Percentiles rank a stretch among this genome's conserved stretches.
Evolutionary conservation across 1,140 invertebrate genomes (phyloP).

Genomic region (Ephestia elutella): DNA sequence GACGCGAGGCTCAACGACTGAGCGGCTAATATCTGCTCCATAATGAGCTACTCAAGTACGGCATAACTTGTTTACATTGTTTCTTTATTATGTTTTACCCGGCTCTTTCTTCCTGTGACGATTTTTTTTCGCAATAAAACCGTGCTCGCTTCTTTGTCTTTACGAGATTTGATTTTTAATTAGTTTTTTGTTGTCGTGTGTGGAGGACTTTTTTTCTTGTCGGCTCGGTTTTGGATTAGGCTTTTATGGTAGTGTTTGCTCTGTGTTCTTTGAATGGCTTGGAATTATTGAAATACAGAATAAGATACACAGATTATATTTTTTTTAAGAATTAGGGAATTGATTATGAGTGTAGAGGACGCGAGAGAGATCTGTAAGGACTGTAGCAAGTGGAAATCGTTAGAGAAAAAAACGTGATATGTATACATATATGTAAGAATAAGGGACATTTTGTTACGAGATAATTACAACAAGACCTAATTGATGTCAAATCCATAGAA

Average conservation of each 20-base stretch:
- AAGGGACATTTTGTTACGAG: too few relatives aligned
- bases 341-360: too few relatives aligned
- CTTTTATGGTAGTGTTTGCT: not conserved
- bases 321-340: too few relatives aligned
- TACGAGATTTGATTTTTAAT: conserved; percentile 70
- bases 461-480: too few relatives aligned
- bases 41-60: conserved; percentile 73
- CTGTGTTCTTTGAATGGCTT: not conserved
- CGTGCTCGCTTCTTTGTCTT: conserved; percentile 53
- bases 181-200: conserved; percentile 34
- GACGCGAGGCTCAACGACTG: conserved; percentile 10
- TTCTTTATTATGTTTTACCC: conserved; percentile 72
- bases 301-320: too few relatives aligned
- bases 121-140: conserved; percentile 67
- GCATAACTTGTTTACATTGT: conserved; percentile 73
- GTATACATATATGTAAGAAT: too few relatives aligned
- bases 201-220: conserved; percentile 1
- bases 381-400: too few relatives aligned
- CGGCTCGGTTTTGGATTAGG: conserved; percentile 4
- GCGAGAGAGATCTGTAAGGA: too few relatives aligned
- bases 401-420: too few relatives aligned
- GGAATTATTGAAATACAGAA: not conserved
- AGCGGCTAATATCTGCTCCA: conserved; percentile 65
- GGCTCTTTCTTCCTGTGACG: conserved; percentile 58
- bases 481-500: too few relatives aligned